Evolutionary conservation across 35 echinoderm and acorn worm species (phyloP).

Genomic region (Patiria miniata): DNA sequence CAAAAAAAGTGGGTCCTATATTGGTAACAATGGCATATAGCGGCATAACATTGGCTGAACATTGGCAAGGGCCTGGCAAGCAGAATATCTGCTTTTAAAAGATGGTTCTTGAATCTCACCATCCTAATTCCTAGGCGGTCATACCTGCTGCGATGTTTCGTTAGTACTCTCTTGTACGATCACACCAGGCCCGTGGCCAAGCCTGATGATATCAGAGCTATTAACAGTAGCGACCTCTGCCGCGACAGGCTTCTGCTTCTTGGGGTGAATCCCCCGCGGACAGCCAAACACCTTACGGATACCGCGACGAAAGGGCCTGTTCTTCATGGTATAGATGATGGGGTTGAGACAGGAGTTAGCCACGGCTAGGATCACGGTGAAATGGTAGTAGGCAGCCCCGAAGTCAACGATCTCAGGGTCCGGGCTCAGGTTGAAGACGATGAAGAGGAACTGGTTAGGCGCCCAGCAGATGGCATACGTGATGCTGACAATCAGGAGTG

Average conservation of each 20-base stretch:
- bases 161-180: background rate
- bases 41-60: too few species aligned
- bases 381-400: slow-evolving; percentile 59
- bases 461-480: slow-evolving; percentile 81
- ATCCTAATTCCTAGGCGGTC: too few species aligned
- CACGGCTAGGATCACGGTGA: slow-evolving; percentile 70
- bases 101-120: too few species aligned
- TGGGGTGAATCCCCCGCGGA: too few species aligned
- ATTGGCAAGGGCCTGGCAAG: too few species aligned
- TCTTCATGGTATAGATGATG: slow-evolving; percentile 79
- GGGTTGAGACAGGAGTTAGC: slow-evolving; percentile 82
- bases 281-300: slow-evolving; percentile 35
- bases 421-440: slow-evolving; percentile 70
- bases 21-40: too few species aligned
- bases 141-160: too few species aligned
- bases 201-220: background rate
- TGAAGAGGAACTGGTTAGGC: slow-evolving; percentile 81
- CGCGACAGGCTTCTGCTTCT: background rate
- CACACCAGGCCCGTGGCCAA: background rate
- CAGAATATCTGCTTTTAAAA: too few species aligned
- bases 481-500: slow-evolving; percentile 58
- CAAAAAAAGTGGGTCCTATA: too few species aligned
- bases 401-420: slow-evolving; percentile 56
- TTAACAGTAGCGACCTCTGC: background rate
- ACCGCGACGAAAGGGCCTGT: slow-evolving; percentile 54